Evolutionary conservation across 2,888 invertebrate species (phyloP).

Genomic region (Epinotia bilunana): DNA sequence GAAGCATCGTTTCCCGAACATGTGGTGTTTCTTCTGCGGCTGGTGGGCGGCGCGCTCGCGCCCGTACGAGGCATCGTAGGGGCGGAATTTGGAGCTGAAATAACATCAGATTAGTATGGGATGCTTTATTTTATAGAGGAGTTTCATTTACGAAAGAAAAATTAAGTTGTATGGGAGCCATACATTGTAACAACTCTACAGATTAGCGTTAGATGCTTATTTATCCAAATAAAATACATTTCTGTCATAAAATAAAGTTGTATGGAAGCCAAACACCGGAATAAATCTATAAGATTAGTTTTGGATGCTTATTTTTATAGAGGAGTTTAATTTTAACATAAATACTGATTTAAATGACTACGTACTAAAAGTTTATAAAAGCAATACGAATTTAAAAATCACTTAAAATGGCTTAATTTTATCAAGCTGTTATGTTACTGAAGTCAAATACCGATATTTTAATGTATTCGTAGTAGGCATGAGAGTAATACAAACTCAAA

Average conservation of each 20-base stretch:
- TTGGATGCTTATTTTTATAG: no score
- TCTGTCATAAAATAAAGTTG: neutral
- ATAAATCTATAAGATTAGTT: neutral
- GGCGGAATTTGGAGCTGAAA: conserved; percentile 86
- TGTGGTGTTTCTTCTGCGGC: conserved; percentile 94
- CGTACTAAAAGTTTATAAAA: neutral
- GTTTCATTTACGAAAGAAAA: neutral
- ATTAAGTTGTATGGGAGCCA: conserved; percentile 19
- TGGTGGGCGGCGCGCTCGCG: conserved; percentile 76
- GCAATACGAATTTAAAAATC: neutral
- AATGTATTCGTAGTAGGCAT: neutral
- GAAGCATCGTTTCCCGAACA: conserved; percentile 95
- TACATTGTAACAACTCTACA: neutral
- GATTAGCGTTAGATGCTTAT: neutral
- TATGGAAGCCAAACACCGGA: conserved; percentile 6
- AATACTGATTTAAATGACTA: no score
- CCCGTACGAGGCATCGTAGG: conserved; percentile 83
- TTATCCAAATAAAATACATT: neutral
- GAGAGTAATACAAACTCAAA: neutral
- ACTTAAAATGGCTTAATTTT: neutral
- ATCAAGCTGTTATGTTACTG: neutral
- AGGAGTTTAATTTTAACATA: no score
- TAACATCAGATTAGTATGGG: neutral
- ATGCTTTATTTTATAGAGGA: neutral
- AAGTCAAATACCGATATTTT: neutral